Evolutionary conservation across 2,888 invertebrate species (phyloP), one percentile per base, ranked within the genome.

Genomic region (Thymelicus acteon): DNA sequence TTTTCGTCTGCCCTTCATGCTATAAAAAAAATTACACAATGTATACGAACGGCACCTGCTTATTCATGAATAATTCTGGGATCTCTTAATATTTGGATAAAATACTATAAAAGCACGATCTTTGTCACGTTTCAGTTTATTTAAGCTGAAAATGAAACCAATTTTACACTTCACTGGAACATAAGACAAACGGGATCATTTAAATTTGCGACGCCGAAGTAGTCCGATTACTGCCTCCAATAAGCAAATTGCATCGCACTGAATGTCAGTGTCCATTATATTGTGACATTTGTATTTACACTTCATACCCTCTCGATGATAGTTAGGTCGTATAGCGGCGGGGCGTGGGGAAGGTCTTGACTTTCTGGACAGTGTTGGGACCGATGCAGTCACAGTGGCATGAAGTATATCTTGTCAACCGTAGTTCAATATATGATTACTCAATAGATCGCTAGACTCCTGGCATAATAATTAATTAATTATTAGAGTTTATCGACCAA

Each of bases 191-290:
- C 60, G 52, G 60, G 44, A 64, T 70, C 70, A 70, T 64, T 70
- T 64, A 64, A 70, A 70, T 70, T 64, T 70, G 70, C 64, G 60
- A 52, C 70, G 70, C 66, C 37, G 66, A 40, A 37, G 63, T 63
- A 79, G 75, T 77, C 75, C 75, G 74, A 79, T 79, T 79, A 77
- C 74, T 67, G 75, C 74, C 75, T 76, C 74, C 77, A 77, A 72
- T 76, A 79, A 79, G 78, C 79, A 82, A 83, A 82, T 81, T 81
- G 79, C 76, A 75, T 75, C 69, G 73, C 74, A 76, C 78, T 77
- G 76, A 79, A 76, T 73, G 76, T 75, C 75, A 74, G 62, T 65
- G 72, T 70, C 83, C 80, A 82, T 31, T 75, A 44, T 78, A 80
- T 75, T 61, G 71, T 80, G 81, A 77, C 74, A 76, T 75, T 75